Percentiles rank a stretch among this genome's conserved stretches.
Conservation (phyloP, 35 echinoderm and acorn worm genomes). For the Amphiura filiformis region DNA sequence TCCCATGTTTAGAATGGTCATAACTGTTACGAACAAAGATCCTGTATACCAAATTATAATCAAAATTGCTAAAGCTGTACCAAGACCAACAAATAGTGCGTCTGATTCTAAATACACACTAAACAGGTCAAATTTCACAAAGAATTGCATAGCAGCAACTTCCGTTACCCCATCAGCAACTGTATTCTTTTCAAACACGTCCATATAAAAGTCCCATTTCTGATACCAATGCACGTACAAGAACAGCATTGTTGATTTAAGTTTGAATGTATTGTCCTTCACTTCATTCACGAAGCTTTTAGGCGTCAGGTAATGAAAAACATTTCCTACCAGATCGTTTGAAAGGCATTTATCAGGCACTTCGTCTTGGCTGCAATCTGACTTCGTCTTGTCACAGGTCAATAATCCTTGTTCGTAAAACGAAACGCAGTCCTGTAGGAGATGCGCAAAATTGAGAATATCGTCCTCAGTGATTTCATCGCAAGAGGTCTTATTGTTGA, state of each 20-base stretch:
- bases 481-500: background rate
- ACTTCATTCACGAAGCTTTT: background rate
- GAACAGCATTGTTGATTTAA: constrained; percentile 14
- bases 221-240: background rate
- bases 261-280: background rate
- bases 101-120: constrained; percentile 54
- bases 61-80: constrained; percentile 22
- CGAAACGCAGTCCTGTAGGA: background rate
- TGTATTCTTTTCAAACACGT: background rate
- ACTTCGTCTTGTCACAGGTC: background rate
- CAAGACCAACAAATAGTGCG: constrained; percentile 42
- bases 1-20: constrained; percentile 59
- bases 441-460: background rate
- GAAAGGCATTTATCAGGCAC: background rate
- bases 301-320: constrained; percentile 34
- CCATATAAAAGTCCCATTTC: background rate
- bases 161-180: background rate
- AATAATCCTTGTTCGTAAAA: background rate
- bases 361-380: background rate
- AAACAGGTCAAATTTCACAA: constrained; percentile 58
- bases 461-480: background rate
- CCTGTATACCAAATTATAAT: constrained; percentile 82
- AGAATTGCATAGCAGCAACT: background rate
- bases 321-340: background rate
- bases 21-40: constrained; percentile 72